Conservation (phyloP, 2,888 invertebrate genomes). For the Drosophila anomelani region DNA sequence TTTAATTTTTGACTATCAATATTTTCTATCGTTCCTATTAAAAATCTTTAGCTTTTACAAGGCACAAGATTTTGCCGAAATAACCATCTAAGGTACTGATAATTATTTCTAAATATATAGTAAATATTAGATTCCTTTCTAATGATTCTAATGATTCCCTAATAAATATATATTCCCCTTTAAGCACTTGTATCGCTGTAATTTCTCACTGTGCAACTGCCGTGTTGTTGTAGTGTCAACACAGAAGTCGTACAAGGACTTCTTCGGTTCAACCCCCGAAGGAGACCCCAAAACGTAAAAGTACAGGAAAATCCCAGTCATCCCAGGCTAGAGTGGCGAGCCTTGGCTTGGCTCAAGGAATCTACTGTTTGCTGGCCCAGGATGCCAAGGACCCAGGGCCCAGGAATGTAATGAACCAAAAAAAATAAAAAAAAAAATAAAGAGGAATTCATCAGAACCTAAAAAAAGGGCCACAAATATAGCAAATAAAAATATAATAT, state of each 20-base stretch:
- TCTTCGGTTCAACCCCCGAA: conserved; percentile 46
- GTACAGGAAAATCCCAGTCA: conserved; percentile 28
- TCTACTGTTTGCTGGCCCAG: background rate
- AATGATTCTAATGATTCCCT: no score
- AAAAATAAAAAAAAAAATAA: background rate
- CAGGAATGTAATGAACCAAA: conserved; percentile 10
- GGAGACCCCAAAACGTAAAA: conserved; percentile 4
- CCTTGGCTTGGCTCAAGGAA: conserved; percentile 14
- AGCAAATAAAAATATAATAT: background rate
- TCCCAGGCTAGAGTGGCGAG: conserved; percentile 12
- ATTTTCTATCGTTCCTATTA: no score
- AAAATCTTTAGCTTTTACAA: no score
- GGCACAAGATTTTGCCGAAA: no score
- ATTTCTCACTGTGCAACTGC: conserved; percentile 16
- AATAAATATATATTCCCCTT: background rate
- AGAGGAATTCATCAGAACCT: conserved; percentile 1
- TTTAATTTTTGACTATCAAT: no score
- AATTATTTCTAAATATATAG: no score
- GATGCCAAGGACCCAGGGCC: background rate
- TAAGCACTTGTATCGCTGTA: background rate
- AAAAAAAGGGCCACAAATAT: background rate
- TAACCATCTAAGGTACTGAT: no score
- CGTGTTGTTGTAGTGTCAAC: conserved; percentile 53
- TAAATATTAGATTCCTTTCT: no score
- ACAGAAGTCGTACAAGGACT: conserved; percentile 74